Conservation (phyloP, 2,113 vertebrate species). For the Tamias sibiricus region DNA sequence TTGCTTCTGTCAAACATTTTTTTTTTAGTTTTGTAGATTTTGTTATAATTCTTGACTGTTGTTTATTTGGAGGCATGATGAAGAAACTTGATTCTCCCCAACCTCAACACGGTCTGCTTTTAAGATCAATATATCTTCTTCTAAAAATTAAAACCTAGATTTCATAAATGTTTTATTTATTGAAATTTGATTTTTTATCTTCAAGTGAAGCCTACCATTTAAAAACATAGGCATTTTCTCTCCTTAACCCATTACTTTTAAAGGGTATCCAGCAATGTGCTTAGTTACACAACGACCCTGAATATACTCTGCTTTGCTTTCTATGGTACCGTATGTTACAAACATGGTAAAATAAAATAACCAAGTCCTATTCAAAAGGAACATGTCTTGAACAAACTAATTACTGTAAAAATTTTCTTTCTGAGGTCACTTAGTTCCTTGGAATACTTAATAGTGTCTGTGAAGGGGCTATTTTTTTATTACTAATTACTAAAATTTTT, state of each 20-base stretch:
- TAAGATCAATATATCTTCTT: conserved; percentile 54
- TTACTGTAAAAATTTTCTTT: conserved; percentile 26
- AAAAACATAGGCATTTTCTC: not conserved
- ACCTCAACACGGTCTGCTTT: not conserved
- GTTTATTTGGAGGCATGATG: not conserved
- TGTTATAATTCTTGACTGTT: not conserved
- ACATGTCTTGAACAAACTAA: conserved; percentile 27
- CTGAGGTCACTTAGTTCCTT: not conserved
- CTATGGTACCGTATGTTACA: not conserved
- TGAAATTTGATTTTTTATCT: conserved; percentile 54
- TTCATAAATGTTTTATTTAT: conserved; percentile 55
- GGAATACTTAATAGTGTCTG: not conserved
- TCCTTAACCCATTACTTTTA: conserved; percentile 26
- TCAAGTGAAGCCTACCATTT: not conserved
- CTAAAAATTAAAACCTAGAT: conserved; percentile 67
- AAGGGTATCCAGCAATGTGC: conserved; percentile 5
- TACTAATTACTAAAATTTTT: not conserved
- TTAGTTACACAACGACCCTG: conserved; percentile 14
- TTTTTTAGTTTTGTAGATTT: conserved; percentile 28
- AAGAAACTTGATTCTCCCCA: not conserved
- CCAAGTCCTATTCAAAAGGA: conserved; percentile 19
- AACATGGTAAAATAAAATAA: conserved; percentile 30
- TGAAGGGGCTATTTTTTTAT: not conserved
- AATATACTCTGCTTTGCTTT: conserved; percentile 48
- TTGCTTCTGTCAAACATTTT: conserved; percentile 17